A percentile compares a stretch with the other conserved stretches of the same genome.
These are phyloP conservation scores for Peromyscus californicus DNA, from an alignment of 2,113 vertebrate species.

Conservation along the genomic window DNA sequence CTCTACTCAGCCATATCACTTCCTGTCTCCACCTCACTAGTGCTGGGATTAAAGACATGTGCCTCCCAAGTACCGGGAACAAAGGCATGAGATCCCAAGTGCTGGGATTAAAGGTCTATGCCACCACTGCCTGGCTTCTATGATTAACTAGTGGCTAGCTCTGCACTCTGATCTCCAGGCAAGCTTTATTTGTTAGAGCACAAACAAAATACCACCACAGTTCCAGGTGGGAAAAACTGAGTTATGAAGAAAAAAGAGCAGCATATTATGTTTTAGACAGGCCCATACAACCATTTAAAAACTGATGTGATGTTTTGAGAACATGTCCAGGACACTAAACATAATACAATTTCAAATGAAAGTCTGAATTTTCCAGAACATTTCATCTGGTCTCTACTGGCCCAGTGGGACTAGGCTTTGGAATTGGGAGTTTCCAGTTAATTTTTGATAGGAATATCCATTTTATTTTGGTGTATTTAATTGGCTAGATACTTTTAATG, in stretches of 20 bases:
- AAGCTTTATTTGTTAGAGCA: too few species aligned
- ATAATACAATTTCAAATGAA: neutral
- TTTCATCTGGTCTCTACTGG: neutral
- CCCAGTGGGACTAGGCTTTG: neutral
- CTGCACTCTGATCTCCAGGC: too few species aligned
- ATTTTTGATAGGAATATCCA: neutral
- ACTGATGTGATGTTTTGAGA: neutral
- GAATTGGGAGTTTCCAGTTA: neutral
- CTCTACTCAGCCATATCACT: too few species aligned
- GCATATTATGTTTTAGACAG: neutral
- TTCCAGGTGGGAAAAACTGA: neutral
- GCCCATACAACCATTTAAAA: neutral
- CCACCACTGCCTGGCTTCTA: too few species aligned
- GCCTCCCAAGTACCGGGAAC: too few species aligned
- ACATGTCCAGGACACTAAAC: neutral
- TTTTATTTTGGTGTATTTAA: slow-evolving; percentile 11
- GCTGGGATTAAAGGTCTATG: too few species aligned
- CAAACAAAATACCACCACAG: too few species aligned
- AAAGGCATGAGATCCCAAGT: too few species aligned
- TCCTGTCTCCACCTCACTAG: too few species aligned
- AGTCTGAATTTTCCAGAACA: neutral
- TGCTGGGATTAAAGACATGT: too few species aligned
- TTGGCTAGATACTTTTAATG: neutral
- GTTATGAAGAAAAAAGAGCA: neutral
- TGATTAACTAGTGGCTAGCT: too few species aligned